Base-by-base conservation (phyloP, 2,113 vertebrate genomes). In the Albula goreensis region DNA sequence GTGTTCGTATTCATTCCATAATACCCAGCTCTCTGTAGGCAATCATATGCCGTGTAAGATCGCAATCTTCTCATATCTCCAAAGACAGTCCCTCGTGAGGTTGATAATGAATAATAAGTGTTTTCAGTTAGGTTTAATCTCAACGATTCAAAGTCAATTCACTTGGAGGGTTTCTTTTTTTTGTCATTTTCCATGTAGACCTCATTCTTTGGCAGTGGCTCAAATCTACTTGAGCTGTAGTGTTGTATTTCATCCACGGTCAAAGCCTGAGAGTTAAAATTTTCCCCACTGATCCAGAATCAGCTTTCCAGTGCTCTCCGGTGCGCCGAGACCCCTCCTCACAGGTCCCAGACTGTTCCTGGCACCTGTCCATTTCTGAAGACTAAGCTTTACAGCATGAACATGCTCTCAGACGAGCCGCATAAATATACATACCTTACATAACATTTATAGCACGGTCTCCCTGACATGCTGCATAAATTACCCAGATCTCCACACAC, bases 231-330 rank as follows among this genome's bases (percentile, higher is more conserved):
- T 70, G 85, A 87, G 86, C 50, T 88, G n/a, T 53, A 82, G 74
- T 89, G 90, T 87, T 91, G 89, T 90, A 88, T 90, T 92, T 93
- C 89, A 92, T 17, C 48, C 86, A 83, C 86, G 66, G 70, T 88
- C 88, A 88, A 88, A 89, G 86, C 82, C 70, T 85, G 83, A 51
- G 89, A 87, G 87, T 89, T 88, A 78, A 86, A 74, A 90, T 88
- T 91, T 89, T 89, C 88, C 88, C 88, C 77, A 87, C 88, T 90
- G 90, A 90, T 81, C 87, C 88, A 88, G 88, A 90, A 90, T 92
- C 86, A 87, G 83, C 84, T 88, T 12, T 88, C 56, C 78, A 85
- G 88, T 88, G 87, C 86, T 89, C 88, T 57, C 86, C 80, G 77
- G 52, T 51, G 52, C 31, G 7, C 81, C 22, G 56, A 57, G 19